Evolutionary conservation across 1,140 invertebrate species (phyloP), one percentile per base, ranked within the genome.

Genomic region (Nylanderia fulva): DNA sequence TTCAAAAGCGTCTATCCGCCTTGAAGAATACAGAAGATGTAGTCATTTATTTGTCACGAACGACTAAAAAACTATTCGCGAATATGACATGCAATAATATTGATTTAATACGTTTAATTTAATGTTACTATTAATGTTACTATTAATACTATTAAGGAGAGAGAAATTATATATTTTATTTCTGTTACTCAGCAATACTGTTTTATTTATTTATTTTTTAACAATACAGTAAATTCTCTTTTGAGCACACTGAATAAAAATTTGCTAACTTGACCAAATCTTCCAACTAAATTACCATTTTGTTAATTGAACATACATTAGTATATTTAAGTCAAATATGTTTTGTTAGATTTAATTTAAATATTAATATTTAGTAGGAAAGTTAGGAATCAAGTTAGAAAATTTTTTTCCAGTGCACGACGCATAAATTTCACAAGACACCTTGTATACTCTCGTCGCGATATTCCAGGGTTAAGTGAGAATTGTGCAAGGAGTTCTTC

Each of bases 1-100:
- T 92, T 80, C 84, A 91, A 90, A 92, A 91, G 86, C 91, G 88
- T 75, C 90, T 92, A 87, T 90, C 87, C 88, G 52, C 84, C 60
- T 80, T 90, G 86, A 93, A 92, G 90, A 93, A 94, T 92, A 90
- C 88, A 92, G 85, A 64, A 87, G 82, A 87, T 84, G 84, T 84
- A 88, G 86, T 93, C 91, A 92, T 93, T 93, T 92, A 91, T 92
- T 85, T 89, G 89, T 91, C 91, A 90, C 85, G 86, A 76, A 86
- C 83, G 88, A 24, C 27, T 61, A 72, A n/a, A 75, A 64, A 52
- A 29, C 39, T 27, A 21, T 45, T 75, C 52, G 18, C 58, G n/a
- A 18, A 79, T 45, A 36, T 15, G 45, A 27, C 13, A 8, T 21
- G 27, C 2, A 33, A 52, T 36, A 66, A 66, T 54, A 39, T 64